A percentile compares a stretch with the other conserved stretches of the same genome.
These are phyloP conservation scores for Sternotherus odoratus DNA, from an alignment of 2,797 vertebrate genomes.

Conservation along the genomic window DNA sequence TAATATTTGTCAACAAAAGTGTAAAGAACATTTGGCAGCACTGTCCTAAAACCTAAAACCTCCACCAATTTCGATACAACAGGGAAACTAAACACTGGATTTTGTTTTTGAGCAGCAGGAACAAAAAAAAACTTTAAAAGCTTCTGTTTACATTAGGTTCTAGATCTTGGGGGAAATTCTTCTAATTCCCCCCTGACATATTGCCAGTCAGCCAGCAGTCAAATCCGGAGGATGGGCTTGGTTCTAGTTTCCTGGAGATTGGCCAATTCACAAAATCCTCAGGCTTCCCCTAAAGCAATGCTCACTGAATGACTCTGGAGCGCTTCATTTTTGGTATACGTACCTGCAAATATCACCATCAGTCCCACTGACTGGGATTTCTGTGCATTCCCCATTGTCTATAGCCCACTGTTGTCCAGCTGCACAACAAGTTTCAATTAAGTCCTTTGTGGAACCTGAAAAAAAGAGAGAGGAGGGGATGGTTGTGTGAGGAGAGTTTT, in stretches of 20 bases:
- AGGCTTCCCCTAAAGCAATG: not conserved
- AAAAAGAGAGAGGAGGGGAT: not conserved
- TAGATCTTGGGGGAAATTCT: not conserved
- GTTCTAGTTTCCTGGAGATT: not conserved
- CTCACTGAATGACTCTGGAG: not conserved
- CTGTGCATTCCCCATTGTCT: conserved; percentile 85
- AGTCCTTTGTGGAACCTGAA: conserved; percentile 86
- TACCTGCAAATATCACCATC: conserved; percentile 89
- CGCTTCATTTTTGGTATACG: not conserved
- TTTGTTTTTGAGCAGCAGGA: fast-evolving
- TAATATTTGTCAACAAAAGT: not conserved
- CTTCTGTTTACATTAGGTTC: not conserved
- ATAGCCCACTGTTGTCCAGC: conserved; percentile 92
- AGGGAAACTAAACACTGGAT: not conserved
- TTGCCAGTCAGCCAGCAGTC: not conserved
- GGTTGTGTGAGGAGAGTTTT: not conserved
- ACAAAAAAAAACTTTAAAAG: not conserved
- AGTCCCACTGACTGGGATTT: conserved; percentile 78
- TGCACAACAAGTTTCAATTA: conserved; percentile 90
- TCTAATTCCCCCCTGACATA: not conserved
- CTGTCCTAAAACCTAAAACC: not conserved
- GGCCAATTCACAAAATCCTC: fast-evolving
- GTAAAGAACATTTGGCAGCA: not conserved
- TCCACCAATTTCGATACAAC: not conserved
- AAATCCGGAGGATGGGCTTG: not conserved